These are phyloP conservation scores for Cherax quadricarinatus DNA, from an alignment of 1,140 invertebrate genomes.

Conservation along the genomic window DNA sequence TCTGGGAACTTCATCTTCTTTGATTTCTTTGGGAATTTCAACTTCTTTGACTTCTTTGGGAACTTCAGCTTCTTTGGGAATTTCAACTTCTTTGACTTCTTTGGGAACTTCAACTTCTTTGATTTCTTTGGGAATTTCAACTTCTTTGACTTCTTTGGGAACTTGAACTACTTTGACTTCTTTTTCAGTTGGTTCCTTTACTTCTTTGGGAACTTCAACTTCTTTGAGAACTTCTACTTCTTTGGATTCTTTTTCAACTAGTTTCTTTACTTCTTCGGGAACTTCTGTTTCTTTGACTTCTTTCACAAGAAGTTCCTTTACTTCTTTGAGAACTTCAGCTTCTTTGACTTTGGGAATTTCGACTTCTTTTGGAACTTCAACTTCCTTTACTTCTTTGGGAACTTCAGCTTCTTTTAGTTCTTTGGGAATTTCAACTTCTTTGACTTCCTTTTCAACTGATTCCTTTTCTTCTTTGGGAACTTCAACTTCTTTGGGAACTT, in stretches of 20 bases:
- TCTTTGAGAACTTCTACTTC: neutral
- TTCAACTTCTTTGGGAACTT: no score
- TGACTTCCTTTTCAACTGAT: no score
- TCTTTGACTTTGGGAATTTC: neutral
- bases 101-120: neutral
- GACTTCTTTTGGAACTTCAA: neutral
- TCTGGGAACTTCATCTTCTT: constrained; percentile 74
- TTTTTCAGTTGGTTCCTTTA: neutral
- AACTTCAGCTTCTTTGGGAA: neutral
- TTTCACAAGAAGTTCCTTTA: no score
- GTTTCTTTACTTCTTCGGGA: neutral
- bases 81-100: neutral
- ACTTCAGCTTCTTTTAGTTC: no score
- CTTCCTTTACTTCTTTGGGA: neutral
- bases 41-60: no score
- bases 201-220: constrained; percentile 3
- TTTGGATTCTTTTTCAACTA: neutral
- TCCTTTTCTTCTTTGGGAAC: neutral
- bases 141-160: neutral
- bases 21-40: no score
- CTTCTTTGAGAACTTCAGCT: neutral
- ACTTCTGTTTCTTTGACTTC: neutral
- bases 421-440: no score
- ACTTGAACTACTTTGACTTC: neutral
- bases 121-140: neutral